Conservation (phyloP, 2,113 vertebrate species). For the Epinephelus moara region DNA sequence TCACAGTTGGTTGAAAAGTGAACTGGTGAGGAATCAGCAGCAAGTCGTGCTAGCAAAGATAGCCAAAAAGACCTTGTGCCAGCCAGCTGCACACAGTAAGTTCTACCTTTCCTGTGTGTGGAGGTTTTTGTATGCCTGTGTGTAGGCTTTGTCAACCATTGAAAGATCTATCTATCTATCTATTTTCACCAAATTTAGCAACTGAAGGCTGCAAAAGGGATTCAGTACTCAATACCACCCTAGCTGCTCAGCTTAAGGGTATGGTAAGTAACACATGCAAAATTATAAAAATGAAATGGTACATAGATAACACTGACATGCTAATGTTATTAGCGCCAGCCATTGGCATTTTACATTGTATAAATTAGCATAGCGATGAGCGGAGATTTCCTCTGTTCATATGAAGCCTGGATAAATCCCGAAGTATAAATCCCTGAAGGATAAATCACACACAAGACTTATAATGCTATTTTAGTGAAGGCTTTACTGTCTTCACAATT, state of each 20-base stretch:
- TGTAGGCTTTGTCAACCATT: background rate
- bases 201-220: background rate
- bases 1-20: slow-evolving; percentile 19
- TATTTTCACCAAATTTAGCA: background rate
- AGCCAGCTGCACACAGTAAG: background rate
- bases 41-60: background rate
- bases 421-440: no score
- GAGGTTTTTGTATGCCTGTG: background rate
- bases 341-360: no score
- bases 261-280: background rate
- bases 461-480: no score
- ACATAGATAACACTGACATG: background rate
- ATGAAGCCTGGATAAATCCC: no score
- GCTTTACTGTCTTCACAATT: no score
- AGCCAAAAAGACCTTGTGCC: background rate
- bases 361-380: no score
- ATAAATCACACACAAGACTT: no score
- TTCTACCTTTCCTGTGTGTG: background rate
- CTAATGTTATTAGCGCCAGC: no score
- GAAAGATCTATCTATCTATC: background rate
- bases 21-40: slow-evolving; percentile 22
- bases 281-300: background rate
- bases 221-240: background rate
- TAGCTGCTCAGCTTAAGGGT: background rate
- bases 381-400: no score